phyloP scores from a whole-genome alignment of 2,888 invertebrate species.

The Sympetrum striolatum region DNA sequence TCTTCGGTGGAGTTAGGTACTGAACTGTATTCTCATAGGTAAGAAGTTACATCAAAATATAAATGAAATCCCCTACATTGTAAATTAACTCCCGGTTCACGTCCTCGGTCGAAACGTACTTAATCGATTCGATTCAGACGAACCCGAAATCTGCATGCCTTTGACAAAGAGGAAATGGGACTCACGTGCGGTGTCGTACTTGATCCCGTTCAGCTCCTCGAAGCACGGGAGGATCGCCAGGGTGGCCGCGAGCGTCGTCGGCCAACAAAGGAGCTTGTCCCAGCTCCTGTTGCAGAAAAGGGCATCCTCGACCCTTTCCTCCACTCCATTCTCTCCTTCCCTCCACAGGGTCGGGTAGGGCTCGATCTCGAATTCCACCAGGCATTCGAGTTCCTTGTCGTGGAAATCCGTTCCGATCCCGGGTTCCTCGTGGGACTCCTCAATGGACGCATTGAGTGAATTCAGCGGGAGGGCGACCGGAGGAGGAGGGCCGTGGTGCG shows the following conservation, averaged over 20 bases:
- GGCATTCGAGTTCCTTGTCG: constrained; percentile 46
- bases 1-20: too few relatives aligned
- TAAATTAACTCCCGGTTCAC: too few relatives aligned
- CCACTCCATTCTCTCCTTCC: not conserved
- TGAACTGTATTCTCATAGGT: too few relatives aligned
- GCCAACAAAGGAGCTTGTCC: constrained; percentile 86
- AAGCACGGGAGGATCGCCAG: constrained; percentile 79
- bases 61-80: too few relatives aligned
- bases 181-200: constrained; percentile 85
- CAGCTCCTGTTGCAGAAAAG: constrained; percentile 70
- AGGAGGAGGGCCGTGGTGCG: not conserved
- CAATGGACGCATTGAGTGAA: not conserved
- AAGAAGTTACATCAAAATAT: too few relatives aligned
- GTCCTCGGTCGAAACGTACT: too few relatives aligned
- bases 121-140: too few relatives aligned
- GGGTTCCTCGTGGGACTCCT: not conserved
- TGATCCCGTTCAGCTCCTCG: constrained; percentile 76
- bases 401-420: not conserved
- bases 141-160: too few relatives aligned
- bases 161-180: constrained; percentile 53
- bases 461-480: constrained; percentile 41
- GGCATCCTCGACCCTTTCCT: constrained; percentile 22
- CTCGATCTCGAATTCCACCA: constrained; percentile 41
- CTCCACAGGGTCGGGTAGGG: constrained; percentile 22
- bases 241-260: constrained; percentile 73